A percentile compares a stretch with the other conserved stretches of the same genome.
Conservation (phyloP, 2,113 vertebrate species). For the Ginglymostoma cirratum region DNA sequence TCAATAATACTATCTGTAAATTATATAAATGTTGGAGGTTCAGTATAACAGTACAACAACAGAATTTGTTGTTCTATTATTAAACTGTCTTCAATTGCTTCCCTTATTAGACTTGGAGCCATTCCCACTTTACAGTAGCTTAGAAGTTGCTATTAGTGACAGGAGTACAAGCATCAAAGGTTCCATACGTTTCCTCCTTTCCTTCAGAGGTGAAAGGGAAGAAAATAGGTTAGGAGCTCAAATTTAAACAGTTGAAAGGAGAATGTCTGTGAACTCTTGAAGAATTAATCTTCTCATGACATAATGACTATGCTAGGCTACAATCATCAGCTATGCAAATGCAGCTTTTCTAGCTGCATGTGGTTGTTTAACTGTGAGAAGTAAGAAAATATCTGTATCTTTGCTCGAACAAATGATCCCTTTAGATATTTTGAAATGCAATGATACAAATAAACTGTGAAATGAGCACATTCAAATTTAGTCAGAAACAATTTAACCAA, state of each 20-base stretch:
- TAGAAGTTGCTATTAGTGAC: neutral
- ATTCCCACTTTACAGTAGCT: neutral
- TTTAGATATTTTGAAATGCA: neutral
- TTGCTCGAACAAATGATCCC: neutral
- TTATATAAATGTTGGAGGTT: neutral
- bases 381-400: neutral
- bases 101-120: neutral
- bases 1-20: neutral
- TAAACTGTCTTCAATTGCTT: neutral
- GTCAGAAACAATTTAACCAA: neutral
- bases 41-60: neutral
- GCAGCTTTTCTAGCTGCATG: neutral
- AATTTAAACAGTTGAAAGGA: neutral
- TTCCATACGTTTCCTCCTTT: neutral
- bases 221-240: neutral
- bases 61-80: neutral
- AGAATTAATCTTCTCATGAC: neutral
- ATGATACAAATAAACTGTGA: neutral
- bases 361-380: neutral
- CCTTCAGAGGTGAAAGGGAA: neutral
- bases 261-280: neutral
- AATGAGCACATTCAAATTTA: neutral
- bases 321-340: neutral
- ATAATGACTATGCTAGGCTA: neutral
- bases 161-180: neutral